Percentiles rank a stretch among this genome's conserved stretches.
These are phyloP conservation scores for Matsumurasca onukii DNA, from an alignment of 1,140 invertebrate genomes.

Conservation along the genomic window DNA sequence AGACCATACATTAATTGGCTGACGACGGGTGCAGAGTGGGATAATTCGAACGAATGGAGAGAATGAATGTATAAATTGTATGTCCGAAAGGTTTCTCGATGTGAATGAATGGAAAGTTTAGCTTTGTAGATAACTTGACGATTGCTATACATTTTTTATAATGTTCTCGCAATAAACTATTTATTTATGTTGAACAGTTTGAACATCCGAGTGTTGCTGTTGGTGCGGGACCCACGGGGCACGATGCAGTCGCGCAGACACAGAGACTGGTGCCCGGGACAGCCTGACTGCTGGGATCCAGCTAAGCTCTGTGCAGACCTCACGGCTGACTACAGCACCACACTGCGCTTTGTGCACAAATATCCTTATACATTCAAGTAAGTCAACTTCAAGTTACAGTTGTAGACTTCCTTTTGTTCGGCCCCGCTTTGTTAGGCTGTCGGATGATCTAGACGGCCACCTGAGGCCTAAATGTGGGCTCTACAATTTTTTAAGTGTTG, in stretches of 20 bases:
- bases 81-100: no score
- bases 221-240: conserved; percentile 82
- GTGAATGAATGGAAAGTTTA: no score
- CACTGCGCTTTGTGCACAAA: conserved; percentile 61
- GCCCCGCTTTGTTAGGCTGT: no score
- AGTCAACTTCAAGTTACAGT: conserved; percentile 36
- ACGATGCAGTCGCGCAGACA: conserved; percentile 83
- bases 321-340: conserved; percentile 76
- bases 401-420: background rate
- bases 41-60: no score
- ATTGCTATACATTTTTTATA: no score
- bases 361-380: conserved; percentile 75
- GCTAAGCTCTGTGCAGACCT: conserved; percentile 76
- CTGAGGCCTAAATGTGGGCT: no score
- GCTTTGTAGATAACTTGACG: no score
- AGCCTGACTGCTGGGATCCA: conserved; percentile 78
- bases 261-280: conserved; percentile 79
- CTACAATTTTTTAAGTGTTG: background rate
- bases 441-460: no score
- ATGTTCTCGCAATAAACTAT: no score
- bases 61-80: no score
- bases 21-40: no score
- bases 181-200: conserved; percentile 53
- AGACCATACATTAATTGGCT: no score
- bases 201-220: conserved; percentile 71